Evolutionary conservation across 2,797 vertebrate genomes (phyloP).

Genomic region (Podargus strigoides): DNA sequence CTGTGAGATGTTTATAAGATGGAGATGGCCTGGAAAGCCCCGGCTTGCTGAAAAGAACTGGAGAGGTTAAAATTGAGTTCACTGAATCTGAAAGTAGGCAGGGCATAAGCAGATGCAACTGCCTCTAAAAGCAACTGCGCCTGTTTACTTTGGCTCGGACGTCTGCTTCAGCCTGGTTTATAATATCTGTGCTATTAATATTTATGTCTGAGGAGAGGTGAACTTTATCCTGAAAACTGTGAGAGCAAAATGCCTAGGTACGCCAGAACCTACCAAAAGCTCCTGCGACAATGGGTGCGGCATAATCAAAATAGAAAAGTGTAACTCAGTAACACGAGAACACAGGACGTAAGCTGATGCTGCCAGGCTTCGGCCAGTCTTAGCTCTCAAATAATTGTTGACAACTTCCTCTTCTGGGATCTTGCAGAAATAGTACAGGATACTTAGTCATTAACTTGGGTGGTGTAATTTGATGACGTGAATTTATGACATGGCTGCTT

Average conservation of each 20-base stretch:
- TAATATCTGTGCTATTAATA: constrained; percentile 29
- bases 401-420: constrained; percentile 12
- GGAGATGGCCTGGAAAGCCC: background rate
- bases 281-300: background rate
- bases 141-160: background rate
- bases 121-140: background rate
- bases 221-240: background rate
- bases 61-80: background rate
- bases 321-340: background rate
- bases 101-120: background rate
- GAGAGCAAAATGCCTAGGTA: background rate
- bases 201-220: background rate
- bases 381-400: background rate
- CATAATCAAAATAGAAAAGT: background rate
- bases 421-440: background rate
- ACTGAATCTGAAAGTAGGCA: background rate
- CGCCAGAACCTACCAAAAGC: background rate
- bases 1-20: background rate
- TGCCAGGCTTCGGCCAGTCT: background rate
- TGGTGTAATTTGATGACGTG: background rate
- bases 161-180: background rate
- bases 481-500: background rate
- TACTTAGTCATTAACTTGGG: background rate
- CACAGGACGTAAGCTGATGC: background rate
- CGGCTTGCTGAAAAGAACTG: fast-evolving